These are phyloP conservation scores for Amblyraja radiata DNA, from an alignment of 2,797 vertebrate genomes.

Conservation along the genomic window DNA sequence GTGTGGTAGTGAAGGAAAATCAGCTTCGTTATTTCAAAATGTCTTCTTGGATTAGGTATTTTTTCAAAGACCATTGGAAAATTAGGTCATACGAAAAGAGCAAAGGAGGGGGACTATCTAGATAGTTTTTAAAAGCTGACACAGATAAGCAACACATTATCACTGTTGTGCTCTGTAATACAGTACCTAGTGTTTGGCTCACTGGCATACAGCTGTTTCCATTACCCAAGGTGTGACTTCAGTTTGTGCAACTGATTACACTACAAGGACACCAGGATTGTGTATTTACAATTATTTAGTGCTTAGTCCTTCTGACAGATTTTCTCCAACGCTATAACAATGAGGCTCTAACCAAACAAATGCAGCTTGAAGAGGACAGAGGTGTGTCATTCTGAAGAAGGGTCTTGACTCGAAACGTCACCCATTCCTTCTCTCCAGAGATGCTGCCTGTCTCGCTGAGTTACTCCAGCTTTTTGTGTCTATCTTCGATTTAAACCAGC, in stretches of 20 bases:
- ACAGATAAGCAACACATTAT: neutral
- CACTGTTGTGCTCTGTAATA: neutral
- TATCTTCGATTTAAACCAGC: too few species aligned
- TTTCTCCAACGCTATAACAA: too few species aligned
- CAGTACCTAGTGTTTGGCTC: neutral
- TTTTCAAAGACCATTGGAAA: too few species aligned
- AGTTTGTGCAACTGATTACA: neutral
- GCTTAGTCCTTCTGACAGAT: neutral
- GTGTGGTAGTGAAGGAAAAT: too few species aligned
- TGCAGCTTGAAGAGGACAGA: neutral
- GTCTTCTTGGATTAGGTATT: too few species aligned
- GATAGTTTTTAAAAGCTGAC: neutral
- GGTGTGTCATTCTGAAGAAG: neutral
- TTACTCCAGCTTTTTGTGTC: too few species aligned
- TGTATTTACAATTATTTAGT: neutral
- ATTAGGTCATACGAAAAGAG: neutral
- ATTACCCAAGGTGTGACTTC: neutral
- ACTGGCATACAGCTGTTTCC: neutral
- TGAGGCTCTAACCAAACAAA: neutral
- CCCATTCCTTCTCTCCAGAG: too few species aligned
- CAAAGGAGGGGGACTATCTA: neutral
- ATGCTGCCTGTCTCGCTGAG: too few species aligned
- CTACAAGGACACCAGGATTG: neutral
- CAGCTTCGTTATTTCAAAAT: too few species aligned
- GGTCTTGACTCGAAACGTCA: too few species aligned